Percentiles rank a stretch among this genome's conserved stretches.
phyloP scores from a whole-genome alignment of 2,888 invertebrate species.

The Leptura quadrifasciata region DNA sequence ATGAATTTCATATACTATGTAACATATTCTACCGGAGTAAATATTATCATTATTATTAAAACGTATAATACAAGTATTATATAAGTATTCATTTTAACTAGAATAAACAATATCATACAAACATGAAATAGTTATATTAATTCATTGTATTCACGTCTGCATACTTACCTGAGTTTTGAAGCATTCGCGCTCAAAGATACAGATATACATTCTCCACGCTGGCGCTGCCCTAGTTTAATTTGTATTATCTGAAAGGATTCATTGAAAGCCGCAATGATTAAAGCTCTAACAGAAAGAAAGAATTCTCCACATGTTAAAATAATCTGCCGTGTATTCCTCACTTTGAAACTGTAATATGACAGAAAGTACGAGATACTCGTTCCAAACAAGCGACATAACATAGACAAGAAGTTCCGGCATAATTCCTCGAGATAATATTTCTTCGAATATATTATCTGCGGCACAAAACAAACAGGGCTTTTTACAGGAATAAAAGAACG shows the following conservation, averaged over 20 bases:
- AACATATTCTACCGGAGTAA: no score
- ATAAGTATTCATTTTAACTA: no score
- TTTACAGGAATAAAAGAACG: constrained; percentile 28
- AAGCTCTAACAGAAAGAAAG: not conserved
- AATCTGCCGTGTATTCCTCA: constrained; percentile 3
- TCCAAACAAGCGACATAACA: constrained; percentile 6
- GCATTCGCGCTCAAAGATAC: not conserved
- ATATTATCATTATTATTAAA: no score
- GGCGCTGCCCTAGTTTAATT: not conserved
- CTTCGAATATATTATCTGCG: constrained; percentile 29
- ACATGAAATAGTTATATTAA: no score
- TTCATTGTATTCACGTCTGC: no score
- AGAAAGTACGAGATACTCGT: not conserved
- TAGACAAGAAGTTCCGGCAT: constrained; percentile 16
- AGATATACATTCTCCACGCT: not conserved
- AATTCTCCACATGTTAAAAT: not conserved
- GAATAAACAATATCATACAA: no score
- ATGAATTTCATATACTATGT: no score
- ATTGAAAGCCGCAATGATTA: constrained; percentile 3
- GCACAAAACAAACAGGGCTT: constrained; percentile 19
- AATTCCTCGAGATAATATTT: constrained; percentile 20
- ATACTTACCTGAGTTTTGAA: no score
- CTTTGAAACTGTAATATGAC: constrained; percentile 1
- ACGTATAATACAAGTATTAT: no score
- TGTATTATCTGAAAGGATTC: not conserved